These are phyloP conservation scores for Melanaphis sacchari DNA, from an alignment of 1,140 invertebrate genomes.

Conservation along the genomic window DNA sequence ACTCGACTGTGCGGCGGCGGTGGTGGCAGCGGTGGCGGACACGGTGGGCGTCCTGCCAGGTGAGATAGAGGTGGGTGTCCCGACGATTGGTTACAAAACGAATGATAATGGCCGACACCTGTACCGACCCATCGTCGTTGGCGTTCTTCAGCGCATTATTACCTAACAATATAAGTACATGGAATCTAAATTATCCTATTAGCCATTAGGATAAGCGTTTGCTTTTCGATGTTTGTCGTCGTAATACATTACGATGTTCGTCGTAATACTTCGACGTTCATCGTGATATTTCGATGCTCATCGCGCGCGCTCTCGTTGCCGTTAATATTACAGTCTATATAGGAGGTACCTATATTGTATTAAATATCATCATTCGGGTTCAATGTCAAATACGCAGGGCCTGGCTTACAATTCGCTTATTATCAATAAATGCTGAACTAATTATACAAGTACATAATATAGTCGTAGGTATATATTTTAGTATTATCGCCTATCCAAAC, in stretches of 20 bases:
- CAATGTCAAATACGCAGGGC: background rate
- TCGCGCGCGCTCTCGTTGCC: too few species aligned
- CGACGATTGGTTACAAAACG: constrained; percentile 54
- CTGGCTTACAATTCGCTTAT: background rate
- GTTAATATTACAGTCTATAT: background rate
- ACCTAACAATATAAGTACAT: background rate
- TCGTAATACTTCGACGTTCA: too few species aligned
- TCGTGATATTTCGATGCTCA: background rate
- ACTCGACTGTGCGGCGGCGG: background rate
- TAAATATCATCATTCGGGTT: background rate
- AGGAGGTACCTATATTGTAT: background rate
- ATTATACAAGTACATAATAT: background rate
- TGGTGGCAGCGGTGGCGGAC: background rate
- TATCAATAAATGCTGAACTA: constrained; percentile 17
- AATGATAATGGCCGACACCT: constrained; percentile 53
- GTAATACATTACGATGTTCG: too few species aligned
- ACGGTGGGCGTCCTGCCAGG: constrained; percentile 50
- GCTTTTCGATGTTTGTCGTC: too few species aligned
- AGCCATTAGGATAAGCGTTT: background rate
- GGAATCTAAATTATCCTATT: background rate
- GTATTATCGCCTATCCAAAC: too few species aligned
- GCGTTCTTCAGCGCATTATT: background rate
- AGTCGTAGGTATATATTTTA: background rate
- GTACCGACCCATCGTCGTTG: constrained; percentile 28
- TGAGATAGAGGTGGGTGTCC: constrained; percentile 32